These are phyloP conservation scores for Clytia hemisphaerica DNA, from an alignment of 30 jellyfish, hydroid and myxozoan genomes.

Conservation along the genomic window DNA sequence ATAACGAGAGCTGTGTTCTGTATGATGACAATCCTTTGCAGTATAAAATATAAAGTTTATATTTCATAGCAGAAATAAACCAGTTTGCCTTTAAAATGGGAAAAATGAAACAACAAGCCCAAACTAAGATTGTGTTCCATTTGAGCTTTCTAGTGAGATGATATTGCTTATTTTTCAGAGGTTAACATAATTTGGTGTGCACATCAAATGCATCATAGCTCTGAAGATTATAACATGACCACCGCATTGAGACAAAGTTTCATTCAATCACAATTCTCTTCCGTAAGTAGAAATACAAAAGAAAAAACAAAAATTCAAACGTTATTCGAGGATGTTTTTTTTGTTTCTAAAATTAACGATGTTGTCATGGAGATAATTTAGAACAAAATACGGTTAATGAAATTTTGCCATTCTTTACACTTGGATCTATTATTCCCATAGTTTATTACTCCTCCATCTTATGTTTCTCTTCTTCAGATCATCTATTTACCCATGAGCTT, in stretches of 20 bases:
- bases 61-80: neutral
- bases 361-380: too few species aligned
- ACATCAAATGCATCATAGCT: slow-evolving; percentile 84
- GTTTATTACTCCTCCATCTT: neutral
- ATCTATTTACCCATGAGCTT: slow-evolving; percentile 66
- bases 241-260: slow-evolving; percentile 76
- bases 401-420: too few species aligned
- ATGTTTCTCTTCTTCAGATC: slow-evolving; percentile 16
- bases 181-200: slow-evolving; percentile 73
- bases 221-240: slow-evolving; percentile 66
- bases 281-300: slow-evolving; percentile 25
- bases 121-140: too few species aligned
- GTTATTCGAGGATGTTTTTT: neutral
- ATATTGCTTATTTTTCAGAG: slow-evolving; percentile 24
- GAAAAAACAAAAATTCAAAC: too few species aligned
- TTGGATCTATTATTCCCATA: neutral
- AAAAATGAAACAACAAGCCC: neutral
- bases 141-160: neutral
- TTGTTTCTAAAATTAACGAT: too few species aligned
- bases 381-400: too few species aligned
- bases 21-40: neutral
- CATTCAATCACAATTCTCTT: slow-evolving; percentile 35
- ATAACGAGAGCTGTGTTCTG: neutral
- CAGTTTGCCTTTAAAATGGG: neutral
- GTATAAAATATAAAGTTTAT: too few species aligned